These are phyloP conservation scores for Otus sunia DNA, from an alignment of 2,113 vertebrate genomes.

Conservation along the genomic window DNA sequence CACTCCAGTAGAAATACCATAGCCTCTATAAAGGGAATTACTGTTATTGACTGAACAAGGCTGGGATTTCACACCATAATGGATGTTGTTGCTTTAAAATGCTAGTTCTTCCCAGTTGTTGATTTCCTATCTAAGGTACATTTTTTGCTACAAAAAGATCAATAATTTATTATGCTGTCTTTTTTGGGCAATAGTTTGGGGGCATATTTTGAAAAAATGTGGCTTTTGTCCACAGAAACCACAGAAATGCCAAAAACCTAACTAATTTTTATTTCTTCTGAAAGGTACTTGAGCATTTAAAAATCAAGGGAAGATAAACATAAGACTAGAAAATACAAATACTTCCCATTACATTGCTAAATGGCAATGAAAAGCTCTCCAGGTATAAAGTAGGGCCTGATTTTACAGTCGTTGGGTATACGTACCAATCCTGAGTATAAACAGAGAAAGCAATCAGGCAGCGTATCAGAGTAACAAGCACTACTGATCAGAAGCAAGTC, in stretches of 20 bases:
- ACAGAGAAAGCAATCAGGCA: not conserved
- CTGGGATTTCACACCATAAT: not conserved
- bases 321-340: not conserved
- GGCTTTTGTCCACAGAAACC: not conserved
- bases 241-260: not conserved
- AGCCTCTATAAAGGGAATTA: not conserved
- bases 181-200: not conserved
- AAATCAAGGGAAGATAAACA: not conserved
- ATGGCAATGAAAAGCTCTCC: not conserved
- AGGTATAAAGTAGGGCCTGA: not conserved
- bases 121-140: not conserved
- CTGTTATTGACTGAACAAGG: not conserved
- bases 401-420: not conserved
- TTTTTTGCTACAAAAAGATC: not conserved
- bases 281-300: not conserved
- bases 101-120: not conserved
- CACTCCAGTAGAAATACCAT: not conserved
- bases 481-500: not conserved
- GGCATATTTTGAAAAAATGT: not conserved
- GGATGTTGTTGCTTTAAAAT: not conserved
- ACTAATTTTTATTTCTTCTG: not conserved
- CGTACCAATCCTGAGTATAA: not conserved
- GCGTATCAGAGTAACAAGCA: not conserved
- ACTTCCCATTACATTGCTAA: not conserved
- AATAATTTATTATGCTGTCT: not conserved